phyloP scores from a whole-genome alignment of 2,113 vertebrate species.

The Ciconia stormi region DNA sequence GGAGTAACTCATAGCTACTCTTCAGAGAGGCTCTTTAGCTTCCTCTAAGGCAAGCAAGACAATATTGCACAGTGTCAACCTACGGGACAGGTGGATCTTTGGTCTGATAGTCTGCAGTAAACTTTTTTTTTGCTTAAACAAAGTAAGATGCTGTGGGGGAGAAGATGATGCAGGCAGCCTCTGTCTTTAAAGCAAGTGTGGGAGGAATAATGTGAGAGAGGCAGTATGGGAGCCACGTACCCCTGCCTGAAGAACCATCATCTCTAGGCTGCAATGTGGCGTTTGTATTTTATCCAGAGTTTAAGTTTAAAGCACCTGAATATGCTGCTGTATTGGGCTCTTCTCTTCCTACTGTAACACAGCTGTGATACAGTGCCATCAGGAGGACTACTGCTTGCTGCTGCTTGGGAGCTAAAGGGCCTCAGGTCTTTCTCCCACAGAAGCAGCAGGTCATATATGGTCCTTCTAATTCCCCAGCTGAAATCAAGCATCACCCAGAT shows the following conservation, averaged over 20 bases:
- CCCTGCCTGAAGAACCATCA: neutral
- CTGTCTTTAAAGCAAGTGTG: neutral
- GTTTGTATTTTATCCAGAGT: neutral
- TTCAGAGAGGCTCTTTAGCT: neutral
- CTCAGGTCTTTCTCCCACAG: neutral
- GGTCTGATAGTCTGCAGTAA: neutral
- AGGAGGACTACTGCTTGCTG: neutral
- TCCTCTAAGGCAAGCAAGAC: neutral
- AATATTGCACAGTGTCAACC: accelerated
- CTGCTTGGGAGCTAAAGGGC: neutral
- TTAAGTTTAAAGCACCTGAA: neutral
- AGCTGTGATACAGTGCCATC: neutral
- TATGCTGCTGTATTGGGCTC: neutral
- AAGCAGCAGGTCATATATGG: neutral
- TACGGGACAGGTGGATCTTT: neutral
- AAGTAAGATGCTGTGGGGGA: neutral
- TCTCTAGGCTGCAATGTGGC: neutral
- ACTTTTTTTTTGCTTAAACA: neutral
- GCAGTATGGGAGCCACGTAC: neutral
- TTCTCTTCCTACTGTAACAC: neutral
- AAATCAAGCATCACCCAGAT: neutral
- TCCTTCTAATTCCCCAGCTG: neutral
- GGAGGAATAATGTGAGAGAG: neutral
- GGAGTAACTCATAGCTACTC: neutral
- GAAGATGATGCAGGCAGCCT: neutral